Evolutionary conservation across 1,140 invertebrate genomes (phyloP).

Genomic region (Tribolium madens): DNA sequence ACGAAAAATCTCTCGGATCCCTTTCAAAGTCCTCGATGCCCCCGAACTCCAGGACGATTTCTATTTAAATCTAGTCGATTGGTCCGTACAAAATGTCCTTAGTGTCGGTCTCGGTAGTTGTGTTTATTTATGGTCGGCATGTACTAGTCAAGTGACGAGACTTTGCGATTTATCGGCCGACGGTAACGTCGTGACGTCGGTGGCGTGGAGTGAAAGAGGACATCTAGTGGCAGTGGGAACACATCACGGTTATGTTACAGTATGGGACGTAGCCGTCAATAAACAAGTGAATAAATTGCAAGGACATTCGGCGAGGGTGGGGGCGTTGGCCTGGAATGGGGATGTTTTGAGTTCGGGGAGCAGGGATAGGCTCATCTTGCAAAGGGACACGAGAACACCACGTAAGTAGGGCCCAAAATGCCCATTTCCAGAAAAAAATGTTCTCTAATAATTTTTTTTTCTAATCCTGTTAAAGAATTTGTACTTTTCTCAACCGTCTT

Average conservation of each 20-base stretch:
- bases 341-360: slow-evolving; percentile 97
- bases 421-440: too few relatives aligned
- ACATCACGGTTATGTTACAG: slow-evolving; percentile 95
- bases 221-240: slow-evolving; percentile 98
- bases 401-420: slow-evolving; percentile 65
- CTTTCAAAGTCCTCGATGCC: slow-evolving; percentile 98
- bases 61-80: slow-evolving; percentile 98
- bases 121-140: slow-evolving; percentile 99
- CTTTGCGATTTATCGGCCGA: slow-evolving; percentile 95
- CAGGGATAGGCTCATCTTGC: slow-evolving; percentile 93
- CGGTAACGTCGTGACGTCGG: slow-evolving; percentile 96
- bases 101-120: slow-evolving; percentile 98
- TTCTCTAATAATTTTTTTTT: too few relatives aligned
- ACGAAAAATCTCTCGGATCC: slow-evolving; percentile 95
- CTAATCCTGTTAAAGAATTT: too few relatives aligned
- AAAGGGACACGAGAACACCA: slow-evolving; percentile 93
- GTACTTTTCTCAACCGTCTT: too few relatives aligned
- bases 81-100: slow-evolving; percentile 98
- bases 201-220: slow-evolving; percentile 98
- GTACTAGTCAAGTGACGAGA: slow-evolving; percentile 97
- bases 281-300: slow-evolving; percentile 93
- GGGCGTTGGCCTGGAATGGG: slow-evolving; percentile 98
- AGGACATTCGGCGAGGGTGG: slow-evolving; percentile 93
- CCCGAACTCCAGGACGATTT: slow-evolving; percentile 99
- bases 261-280: slow-evolving; percentile 97